These are phyloP conservation scores for Physocephala rufipes DNA, from an alignment of 2,888 invertebrate genomes.

Conservation along the genomic window DNA sequence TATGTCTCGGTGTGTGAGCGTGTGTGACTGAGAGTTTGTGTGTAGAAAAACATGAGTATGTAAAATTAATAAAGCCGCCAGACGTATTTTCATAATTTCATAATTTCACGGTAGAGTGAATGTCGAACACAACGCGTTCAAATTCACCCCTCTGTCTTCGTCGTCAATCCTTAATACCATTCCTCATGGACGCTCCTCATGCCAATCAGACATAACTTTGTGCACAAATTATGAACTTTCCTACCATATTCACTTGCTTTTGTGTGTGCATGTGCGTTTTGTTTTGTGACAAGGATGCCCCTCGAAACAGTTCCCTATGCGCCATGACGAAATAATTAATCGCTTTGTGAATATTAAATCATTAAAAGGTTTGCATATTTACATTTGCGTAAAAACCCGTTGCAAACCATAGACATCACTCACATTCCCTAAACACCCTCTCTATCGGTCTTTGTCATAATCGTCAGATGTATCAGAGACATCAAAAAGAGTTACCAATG, in stretches of 20 bases:
- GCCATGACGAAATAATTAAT: constrained; percentile 52
- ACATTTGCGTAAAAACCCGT: constrained; percentile 29
- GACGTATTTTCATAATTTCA: constrained; percentile 34
- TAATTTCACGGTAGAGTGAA: constrained; percentile 39
- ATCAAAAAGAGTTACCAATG: constrained; percentile 17
- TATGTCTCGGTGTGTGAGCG: no score
- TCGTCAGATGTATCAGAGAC: no score
- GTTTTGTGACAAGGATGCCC: background rate
- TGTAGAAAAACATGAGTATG: constrained; percentile 16
- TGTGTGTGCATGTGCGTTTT: background rate
- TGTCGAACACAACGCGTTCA: constrained; percentile 25
- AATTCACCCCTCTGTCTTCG: constrained; percentile 31
- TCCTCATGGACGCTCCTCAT: constrained; percentile 37
- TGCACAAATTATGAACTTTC: constrained; percentile 33
- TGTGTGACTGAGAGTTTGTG: no score
- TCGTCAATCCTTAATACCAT: constrained; percentile 26
- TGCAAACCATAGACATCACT: constrained; percentile 3
- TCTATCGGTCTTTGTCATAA: background rate
- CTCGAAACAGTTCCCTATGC: constrained; percentile 34
- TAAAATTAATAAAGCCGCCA: constrained; percentile 41
- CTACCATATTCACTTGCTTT: constrained; percentile 5
- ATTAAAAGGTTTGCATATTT: constrained; percentile 39
- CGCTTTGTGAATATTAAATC: constrained; percentile 54
- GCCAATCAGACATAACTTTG: constrained; percentile 8
- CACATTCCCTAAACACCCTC: no score